Evolutionary conservation across 2,888 invertebrate species (phyloP), one percentile per base, ranked within the genome.

Genomic region (Baccha elongata): DNA sequence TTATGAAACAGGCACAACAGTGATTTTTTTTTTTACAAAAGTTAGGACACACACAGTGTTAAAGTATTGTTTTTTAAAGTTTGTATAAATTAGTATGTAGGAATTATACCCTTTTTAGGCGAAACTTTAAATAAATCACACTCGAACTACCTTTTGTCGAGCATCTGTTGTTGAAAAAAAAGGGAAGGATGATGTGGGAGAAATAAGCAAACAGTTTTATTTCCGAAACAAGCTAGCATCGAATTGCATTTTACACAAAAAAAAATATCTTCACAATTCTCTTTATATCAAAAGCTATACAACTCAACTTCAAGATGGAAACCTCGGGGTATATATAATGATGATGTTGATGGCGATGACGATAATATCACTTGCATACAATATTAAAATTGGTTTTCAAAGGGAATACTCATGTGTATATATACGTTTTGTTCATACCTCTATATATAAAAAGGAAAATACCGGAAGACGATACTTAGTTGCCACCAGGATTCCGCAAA

Each of bases 321-420:
- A 32, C 46, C 60, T 64, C 46, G 35, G 44, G 23, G 48, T 65
- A 75, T n/a, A n/a, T n/a, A n/a, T 76, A 67, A 83, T 58, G 78
- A 73, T 78, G 64, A 83, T 62, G 71, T 40, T 48, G 78, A 72
- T 76, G 72, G 48, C 80, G 62, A 81, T 75, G 75, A 83, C 83
- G 83, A 83, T 83, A 83, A 83, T 78, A 78, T 78, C 83, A 78
- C 78, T 78, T 78, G 78, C 72, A 83, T 83, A 68, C 83, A 83
- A 83, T 83, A 83, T 83, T 83, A 83, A 83, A 83, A 83, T 83
- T 83, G 83, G 60, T 78, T 83, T 83, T 83, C 83, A 78, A 83
- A 83, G 78, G 65, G 72, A 83, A 83, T 78, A 78, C 71, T 72
- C 11, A 64, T 10, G 64, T n/a, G n/a, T 32, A 32, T 23, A 5